A percentile compares a stretch with the other conserved stretches of the same genome.
These are phyloP conservation scores for Rhinichthys osculus DNA, from an alignment of 2,797 vertebrate genomes.

Conservation along the genomic window DNA sequence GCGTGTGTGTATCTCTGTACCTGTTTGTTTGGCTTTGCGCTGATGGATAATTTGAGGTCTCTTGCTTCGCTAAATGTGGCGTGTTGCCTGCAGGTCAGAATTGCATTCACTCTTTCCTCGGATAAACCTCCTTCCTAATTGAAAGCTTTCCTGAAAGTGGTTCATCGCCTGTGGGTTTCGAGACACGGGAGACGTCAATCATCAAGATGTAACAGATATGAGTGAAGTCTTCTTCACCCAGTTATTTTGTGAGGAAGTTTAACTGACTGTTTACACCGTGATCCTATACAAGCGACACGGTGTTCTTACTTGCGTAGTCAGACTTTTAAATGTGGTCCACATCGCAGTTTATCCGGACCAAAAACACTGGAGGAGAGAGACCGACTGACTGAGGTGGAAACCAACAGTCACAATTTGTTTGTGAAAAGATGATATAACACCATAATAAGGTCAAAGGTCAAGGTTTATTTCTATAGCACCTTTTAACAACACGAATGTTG, in stretches of 20 bases:
- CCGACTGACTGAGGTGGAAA: neutral
- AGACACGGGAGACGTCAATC: slow-evolving; percentile 46
- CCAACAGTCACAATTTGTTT: neutral
- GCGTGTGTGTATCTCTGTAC: slow-evolving; percentile 56
- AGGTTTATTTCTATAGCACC: too few species aligned
- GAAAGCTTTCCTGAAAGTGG: slow-evolving; percentile 28
- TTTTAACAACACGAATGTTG: too few species aligned
- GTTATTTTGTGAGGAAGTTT: neutral
- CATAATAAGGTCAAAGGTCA: neutral
- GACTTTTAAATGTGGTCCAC: neutral
- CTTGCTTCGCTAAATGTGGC: slow-evolving; percentile 31
- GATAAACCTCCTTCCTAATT: slow-evolving; percentile 15
- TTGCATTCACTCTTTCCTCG: slow-evolving; percentile 10
- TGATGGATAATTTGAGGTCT: slow-evolving; percentile 44
- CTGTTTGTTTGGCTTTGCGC: slow-evolving; percentile 64
- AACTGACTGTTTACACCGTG: neutral
- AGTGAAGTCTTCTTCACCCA: slow-evolving; percentile 23
- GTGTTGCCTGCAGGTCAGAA: slow-evolving; percentile 1
- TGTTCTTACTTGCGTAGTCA: neutral
- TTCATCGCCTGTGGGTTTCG: slow-evolving; percentile 34
- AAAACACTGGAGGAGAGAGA: slow-evolving; percentile 14
- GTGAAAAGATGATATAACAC: neutral
- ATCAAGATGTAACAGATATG: slow-evolving; percentile 35
- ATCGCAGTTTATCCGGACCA: slow-evolving; percentile 23
- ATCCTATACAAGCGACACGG: neutral